Conservation (phyloP, 2,797 vertebrate species). For the Falco berigora region DNA sequence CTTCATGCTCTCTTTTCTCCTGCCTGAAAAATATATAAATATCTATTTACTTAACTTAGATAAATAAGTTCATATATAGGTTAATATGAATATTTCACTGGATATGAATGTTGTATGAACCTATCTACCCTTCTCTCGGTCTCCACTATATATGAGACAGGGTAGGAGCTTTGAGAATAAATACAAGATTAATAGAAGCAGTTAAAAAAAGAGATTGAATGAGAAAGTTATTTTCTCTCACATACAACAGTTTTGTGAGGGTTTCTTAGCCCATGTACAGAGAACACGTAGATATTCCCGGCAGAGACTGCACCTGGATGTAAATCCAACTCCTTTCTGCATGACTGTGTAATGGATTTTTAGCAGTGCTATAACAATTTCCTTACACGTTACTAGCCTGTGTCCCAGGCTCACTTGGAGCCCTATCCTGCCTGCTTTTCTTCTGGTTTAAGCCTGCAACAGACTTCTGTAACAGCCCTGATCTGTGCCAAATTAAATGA, state of each 20-base stretch:
- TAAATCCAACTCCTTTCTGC: neutral
- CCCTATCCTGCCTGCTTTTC: neutral
- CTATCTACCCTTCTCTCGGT: neutral
- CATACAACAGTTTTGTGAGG: neutral
- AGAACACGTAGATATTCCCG: neutral
- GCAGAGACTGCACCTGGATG: neutral
- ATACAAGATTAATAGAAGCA: neutral
- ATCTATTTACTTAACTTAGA: neutral
- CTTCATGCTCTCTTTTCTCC: neutral
- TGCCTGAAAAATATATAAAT: neutral
- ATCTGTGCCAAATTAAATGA: neutral
- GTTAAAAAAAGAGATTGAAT: neutral
- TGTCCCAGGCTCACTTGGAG: neutral
- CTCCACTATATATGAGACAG: neutral
- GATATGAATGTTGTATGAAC: neutral
- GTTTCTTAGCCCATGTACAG: neutral
- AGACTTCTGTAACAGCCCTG: neutral
- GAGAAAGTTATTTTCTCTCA: neutral
- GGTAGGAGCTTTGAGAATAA: neutral
- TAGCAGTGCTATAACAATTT: neutral
- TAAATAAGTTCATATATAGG: neutral
- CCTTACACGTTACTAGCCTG: neutral
- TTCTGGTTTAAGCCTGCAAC: neutral
- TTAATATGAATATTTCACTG: neutral
- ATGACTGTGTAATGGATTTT: constrained; percentile 21